phyloP scores from a whole-genome alignment of 1,140 invertebrate genomes.

The Hesperophylax magnus region DNA sequence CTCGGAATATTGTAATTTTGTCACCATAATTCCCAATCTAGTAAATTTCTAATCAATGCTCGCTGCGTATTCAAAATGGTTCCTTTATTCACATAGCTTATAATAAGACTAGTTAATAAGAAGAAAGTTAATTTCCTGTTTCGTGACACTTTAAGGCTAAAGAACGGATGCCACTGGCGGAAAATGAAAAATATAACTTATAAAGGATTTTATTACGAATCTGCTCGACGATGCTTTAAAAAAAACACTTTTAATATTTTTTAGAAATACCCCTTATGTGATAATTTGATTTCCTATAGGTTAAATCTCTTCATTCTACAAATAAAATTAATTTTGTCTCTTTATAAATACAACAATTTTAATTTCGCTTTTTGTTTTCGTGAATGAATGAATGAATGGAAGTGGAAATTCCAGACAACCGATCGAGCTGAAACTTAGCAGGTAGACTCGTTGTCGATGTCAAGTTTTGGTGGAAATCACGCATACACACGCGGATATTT shows the following conservation, averaged over 20 bases:
- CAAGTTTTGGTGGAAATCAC: too few relatives aligned
- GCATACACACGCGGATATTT: too few relatives aligned
- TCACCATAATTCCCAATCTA: not conserved
- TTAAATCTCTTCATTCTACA: too few relatives aligned
- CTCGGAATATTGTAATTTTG: not conserved
- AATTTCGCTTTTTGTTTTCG: too few relatives aligned
- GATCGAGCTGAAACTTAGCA: too few relatives aligned
- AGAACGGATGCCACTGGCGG: constrained; percentile 34
- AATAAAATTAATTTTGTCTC: too few relatives aligned
- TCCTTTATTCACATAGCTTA: constrained; percentile 36
- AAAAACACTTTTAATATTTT: not conserved
- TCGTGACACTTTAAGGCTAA: constrained; percentile 49
- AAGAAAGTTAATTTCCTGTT: constrained; percentile 53
- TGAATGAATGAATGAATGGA: too few relatives aligned
- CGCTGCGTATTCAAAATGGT: constrained; percentile 25
- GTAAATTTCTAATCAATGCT: not conserved
- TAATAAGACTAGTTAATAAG: constrained; percentile 54
- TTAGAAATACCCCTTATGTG: too few relatives aligned
- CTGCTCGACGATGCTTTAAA: constrained; percentile 1
- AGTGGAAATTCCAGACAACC: too few relatives aligned
- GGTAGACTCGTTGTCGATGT: too few relatives aligned
- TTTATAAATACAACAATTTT: too few relatives aligned
- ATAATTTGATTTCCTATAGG: too few relatives aligned
- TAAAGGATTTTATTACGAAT: constrained; percentile 22
- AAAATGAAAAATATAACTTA: constrained; percentile 44